Evolutionary conservation across 2,888 invertebrate species (phyloP).

Genomic region (Scaeva pyrastri): DNA sequence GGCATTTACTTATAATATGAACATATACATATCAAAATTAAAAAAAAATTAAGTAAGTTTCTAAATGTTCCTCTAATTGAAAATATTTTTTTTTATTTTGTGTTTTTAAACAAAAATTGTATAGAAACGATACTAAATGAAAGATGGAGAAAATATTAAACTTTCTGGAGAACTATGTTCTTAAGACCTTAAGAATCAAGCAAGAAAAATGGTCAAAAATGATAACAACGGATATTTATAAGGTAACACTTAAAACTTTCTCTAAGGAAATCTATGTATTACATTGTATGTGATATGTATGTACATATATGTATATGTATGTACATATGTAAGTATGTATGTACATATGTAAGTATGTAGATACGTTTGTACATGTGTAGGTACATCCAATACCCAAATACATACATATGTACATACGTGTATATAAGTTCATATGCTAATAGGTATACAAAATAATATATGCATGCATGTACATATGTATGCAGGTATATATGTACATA

Average conservation of each 20-base stretch:
- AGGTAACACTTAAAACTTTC: conserved; percentile 72
- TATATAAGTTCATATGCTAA: no score
- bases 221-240: conserved; percentile 78
- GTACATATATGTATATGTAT: no score
- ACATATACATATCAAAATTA: neutral
- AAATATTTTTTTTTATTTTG: neutral
- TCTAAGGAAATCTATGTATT: no score
- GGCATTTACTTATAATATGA: neutral
- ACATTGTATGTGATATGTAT: no score
- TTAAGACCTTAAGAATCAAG: conserved; percentile 79
- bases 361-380: no score
- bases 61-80: neutral
- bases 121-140: neutral
- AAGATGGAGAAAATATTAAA: conserved; percentile 77
- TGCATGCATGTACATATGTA: no score
- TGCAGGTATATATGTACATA: neutral
- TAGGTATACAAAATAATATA: no score
- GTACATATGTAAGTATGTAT: no score
- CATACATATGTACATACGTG: no score
- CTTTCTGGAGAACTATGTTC: conserved; percentile 79
- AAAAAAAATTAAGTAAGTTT: neutral
- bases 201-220: conserved; percentile 80
- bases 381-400: no score
- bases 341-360: no score
- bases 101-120: neutral